These are phyloP conservation scores for Argya squamiceps DNA, from an alignment of 2,797 vertebrate species.

Conservation along the genomic window DNA sequence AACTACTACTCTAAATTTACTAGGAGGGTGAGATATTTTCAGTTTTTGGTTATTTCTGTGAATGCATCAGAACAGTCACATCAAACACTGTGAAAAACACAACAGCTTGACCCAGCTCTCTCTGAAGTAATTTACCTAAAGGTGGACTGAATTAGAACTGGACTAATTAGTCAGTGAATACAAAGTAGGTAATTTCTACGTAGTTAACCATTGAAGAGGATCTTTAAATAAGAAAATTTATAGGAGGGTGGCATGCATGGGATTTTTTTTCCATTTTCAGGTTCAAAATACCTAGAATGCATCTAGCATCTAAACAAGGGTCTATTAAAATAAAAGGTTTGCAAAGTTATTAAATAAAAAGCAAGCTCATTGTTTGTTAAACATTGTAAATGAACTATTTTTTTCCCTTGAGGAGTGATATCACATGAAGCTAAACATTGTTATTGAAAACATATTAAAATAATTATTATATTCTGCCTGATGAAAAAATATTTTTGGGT, in stretches of 20 bases:
- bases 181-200: neutral
- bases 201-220: neutral
- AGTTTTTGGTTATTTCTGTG: neutral
- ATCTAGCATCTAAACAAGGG: neutral
- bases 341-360: neutral
- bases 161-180: conserved; percentile 8
- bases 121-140: conserved; percentile 27
- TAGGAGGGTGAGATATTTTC: neutral
- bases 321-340: neutral
- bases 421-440: neutral
- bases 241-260: neutral
- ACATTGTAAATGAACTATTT: neutral
- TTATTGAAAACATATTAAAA: neutral
- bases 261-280: neutral
- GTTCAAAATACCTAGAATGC: neutral
- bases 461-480: neutral
- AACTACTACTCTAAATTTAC: neutral
- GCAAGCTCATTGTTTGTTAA: neutral
- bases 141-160: conserved; percentile 16
- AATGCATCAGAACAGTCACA: neutral
- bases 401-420: neutral
- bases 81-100: neutral
- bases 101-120: neutral
- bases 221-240: neutral
- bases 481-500: neutral